Percentiles rank a stretch among this genome's conserved stretches.
These are phyloP conservation scores for Notarius quadriscutis DNA, from an alignment of 2,113 vertebrate genomes.

Conservation along the genomic window DNA sequence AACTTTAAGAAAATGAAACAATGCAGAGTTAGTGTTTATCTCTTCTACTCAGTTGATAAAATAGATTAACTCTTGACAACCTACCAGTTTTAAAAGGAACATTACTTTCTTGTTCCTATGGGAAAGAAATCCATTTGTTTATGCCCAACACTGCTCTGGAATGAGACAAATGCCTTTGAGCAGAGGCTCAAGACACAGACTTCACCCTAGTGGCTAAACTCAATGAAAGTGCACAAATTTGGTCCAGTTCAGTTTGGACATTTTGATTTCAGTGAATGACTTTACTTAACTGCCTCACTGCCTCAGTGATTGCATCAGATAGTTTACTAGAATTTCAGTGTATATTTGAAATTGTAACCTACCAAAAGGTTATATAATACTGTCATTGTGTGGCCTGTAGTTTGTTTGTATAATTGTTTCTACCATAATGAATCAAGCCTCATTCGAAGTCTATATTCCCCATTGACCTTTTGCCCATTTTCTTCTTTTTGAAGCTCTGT, in stretches of 20 bases:
- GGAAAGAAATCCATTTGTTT: not conserved
- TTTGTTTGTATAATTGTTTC: not conserved
- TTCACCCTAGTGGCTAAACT: not conserved
- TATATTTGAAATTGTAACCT: not conserved
- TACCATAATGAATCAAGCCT: not conserved
- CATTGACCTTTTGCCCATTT: not conserved
- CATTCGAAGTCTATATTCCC: not conserved
- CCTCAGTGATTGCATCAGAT: no score
- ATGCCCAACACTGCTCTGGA: not conserved
- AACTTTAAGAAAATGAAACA: not conserved
- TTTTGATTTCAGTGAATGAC: no score
- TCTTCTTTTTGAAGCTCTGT: not conserved
- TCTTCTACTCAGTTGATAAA: not conserved
- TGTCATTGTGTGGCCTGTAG: not conserved
- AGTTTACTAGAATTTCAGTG: not conserved
- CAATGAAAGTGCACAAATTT: not conserved
- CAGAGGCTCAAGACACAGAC: not conserved
- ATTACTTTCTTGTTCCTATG: not conserved
- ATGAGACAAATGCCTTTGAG: not conserved
- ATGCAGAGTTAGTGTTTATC: not conserved
- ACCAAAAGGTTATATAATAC: not conserved
- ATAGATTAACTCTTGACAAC: not conserved
- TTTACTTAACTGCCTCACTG: no score
- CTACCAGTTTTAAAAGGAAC: not conserved
- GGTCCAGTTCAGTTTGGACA: not conserved